A percentile compares a stretch with the other conserved stretches of the same genome.
phyloP scores from a whole-genome alignment of 1,140 invertebrate genomes.

The Panagrolaimus sp. region DNA sequence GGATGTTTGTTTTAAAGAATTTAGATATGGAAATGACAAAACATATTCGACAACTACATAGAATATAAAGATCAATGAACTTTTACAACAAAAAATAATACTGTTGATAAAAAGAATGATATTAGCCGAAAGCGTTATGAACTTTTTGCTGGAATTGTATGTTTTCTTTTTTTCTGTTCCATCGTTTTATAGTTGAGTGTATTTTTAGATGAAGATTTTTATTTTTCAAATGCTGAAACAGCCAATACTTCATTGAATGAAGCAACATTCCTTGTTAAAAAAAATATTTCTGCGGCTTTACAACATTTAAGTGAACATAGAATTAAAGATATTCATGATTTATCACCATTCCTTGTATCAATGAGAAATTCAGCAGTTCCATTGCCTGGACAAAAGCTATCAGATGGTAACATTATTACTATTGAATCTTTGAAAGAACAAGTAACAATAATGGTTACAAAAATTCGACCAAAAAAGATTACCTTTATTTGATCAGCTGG shows the following conservation, averaged over 20 bases:
- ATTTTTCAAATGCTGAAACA: background rate
- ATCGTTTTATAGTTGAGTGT: background rate
- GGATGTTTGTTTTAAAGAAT: conserved; percentile 78
- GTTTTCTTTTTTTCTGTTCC: background rate
- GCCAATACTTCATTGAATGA: background rate
- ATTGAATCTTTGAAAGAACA: conserved; percentile 76
- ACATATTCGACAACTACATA: conserved; percentile 34
- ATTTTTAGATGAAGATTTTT: background rate
- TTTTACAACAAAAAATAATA: background rate
- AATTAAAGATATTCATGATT: conserved; percentile 69
- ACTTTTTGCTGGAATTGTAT: background rate
- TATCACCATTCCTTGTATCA: conserved; percentile 75
- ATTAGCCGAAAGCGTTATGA: background rate
- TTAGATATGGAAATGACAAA: conserved; percentile 72
- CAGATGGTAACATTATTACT: conserved; percentile 64
- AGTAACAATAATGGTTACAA: conserved; percentile 90
- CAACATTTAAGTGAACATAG: background rate
- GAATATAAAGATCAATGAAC: background rate
- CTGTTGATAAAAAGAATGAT: background rate
- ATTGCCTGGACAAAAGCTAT: conserved; percentile 77
- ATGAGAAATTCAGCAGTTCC: conserved; percentile 78
- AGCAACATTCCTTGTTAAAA: background rate
- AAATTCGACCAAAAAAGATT: conserved; percentile 94
- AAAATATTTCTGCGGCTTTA: background rate
- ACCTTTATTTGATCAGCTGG: conserved; percentile 90